A percentile compares a stretch with the other conserved stretches of the same genome.
These are phyloP conservation scores for Notamacropus eugenii DNA, from an alignment of 2,797 vertebrate genomes.

Conservation along the genomic window DNA sequence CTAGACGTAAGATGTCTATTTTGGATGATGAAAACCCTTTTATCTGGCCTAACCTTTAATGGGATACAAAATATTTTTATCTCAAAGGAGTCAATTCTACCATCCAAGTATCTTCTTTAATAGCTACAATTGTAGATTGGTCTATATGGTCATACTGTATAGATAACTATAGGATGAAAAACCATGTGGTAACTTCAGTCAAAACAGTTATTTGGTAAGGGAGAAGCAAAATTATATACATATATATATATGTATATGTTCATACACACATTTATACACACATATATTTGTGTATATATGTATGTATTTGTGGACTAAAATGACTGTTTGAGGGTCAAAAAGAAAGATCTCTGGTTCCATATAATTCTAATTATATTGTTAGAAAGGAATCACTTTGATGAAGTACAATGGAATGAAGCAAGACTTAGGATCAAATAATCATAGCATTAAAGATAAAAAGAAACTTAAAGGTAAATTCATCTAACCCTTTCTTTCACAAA, in stretches of 20 bases:
- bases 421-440: background rate
- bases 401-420: background rate
- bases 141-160: background rate
- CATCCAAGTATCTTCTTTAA: conserved; percentile 38
- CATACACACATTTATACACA: too few species aligned
- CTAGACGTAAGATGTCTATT: conserved; percentile 5
- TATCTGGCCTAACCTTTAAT: conserved; percentile 8
- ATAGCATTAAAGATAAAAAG: background rate
- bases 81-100: background rate
- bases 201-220: conserved; percentile 32
- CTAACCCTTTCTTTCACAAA: background rate
- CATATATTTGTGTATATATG: too few species aligned
- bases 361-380: background rate
- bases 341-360: background rate
- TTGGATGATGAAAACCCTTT: conserved; percentile 30
- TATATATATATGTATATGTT: background rate
- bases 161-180: conserved; percentile 15
- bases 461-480: background rate
- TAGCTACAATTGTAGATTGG: conserved; percentile 11
- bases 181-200: background rate
- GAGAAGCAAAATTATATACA: conserved; percentile 22
- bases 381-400: background rate
- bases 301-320: background rate
- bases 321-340: background rate
- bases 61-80: conserved; percentile 31